A percentile compares a stretch with the other conserved stretches of the same genome.
phyloP scores from a whole-genome alignment of 1,140 invertebrate genomes.

The Luehdorfia chinensis region DNA sequence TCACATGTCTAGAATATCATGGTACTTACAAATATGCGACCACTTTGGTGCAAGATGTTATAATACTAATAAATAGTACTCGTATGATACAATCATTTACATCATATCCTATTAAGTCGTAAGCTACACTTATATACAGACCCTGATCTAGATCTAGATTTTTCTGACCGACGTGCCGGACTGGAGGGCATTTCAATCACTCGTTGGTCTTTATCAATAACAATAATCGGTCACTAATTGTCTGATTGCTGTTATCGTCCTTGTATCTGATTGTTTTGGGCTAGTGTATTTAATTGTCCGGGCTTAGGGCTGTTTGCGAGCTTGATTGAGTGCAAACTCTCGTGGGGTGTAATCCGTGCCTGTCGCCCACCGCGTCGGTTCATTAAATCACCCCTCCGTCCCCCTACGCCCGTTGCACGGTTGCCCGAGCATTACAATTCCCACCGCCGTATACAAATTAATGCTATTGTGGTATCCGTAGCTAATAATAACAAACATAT shows the following conservation, averaged over 20 bases:
- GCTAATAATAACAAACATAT: constrained; percentile 34
- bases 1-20: too few species aligned
- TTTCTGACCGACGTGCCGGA: not conserved
- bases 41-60: too few species aligned
- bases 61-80: too few species aligned
- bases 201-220: constrained; percentile 27
- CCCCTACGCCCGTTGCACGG: constrained; percentile 27
- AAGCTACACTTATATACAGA: constrained; percentile 6
- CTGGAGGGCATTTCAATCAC: constrained; percentile 21
- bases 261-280: constrained; percentile 67
- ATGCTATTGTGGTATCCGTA: constrained; percentile 59
- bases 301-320: constrained; percentile 71
- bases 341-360: constrained; percentile 65
- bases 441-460: constrained; percentile 64
- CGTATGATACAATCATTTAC: too few species aligned
- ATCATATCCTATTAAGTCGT: too few species aligned
- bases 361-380: constrained; percentile 67
- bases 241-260: constrained; percentile 62
- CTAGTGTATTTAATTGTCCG: constrained; percentile 71
- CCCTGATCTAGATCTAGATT: constrained; percentile 15
- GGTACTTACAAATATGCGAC: too few species aligned
- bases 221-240: constrained; percentile 50
- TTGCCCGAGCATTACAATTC: constrained; percentile 19
- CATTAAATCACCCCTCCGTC: constrained; percentile 58
- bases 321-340: constrained; percentile 73